phyloP scores from a whole-genome alignment of 2,888 invertebrate species.

The Drosophila ezoana region DNA sequence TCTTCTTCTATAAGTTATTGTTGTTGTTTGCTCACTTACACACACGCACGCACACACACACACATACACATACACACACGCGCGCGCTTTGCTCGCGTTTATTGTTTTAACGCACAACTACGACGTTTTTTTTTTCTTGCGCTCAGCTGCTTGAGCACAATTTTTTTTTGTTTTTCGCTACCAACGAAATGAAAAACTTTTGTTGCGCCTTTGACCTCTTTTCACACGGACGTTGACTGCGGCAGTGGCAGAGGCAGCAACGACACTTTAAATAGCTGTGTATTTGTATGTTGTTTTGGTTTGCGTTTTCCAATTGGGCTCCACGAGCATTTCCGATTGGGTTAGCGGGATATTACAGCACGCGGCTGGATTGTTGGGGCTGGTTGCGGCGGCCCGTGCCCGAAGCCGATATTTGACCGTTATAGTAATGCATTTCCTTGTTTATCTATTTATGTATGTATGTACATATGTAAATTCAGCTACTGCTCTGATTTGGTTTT shows the following conservation, averaged over 20 bases:
- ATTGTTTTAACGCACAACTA: constrained; percentile 77
- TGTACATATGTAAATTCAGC: constrained; percentile 42
- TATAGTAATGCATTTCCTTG: constrained; percentile 71
- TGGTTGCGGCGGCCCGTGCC: constrained; percentile 31
- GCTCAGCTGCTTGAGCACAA: constrained; percentile 67
- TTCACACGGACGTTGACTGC: constrained; percentile 59
- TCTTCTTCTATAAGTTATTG: constrained; percentile 42
- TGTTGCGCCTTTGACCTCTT: constrained; percentile 81
- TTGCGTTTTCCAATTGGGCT: constrained; percentile 23
- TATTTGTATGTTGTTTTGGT: constrained; percentile 40
- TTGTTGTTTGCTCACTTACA: constrained; percentile 67
- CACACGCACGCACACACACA: constrained; percentile 26
- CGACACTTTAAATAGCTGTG: constrained; percentile 56
- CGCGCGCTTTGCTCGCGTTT: constrained; percentile 45
- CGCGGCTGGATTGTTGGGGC: constrained; percentile 36
- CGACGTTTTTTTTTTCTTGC: constrained; percentile 76
- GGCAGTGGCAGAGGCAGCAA: constrained; percentile 31
- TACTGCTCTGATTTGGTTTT: constrained; percentile 67
- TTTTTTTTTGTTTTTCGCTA: constrained; percentile 51
- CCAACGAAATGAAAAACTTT: constrained; percentile 64
- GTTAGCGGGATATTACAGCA: constrained; percentile 65
- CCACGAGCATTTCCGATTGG: background rate
- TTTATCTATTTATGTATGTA: constrained; percentile 40
- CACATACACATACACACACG: constrained; percentile 30
- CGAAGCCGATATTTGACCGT: constrained; percentile 34